phyloP scores from a whole-genome alignment of 2,888 invertebrate species.

The Taenaris catops region DNA sequence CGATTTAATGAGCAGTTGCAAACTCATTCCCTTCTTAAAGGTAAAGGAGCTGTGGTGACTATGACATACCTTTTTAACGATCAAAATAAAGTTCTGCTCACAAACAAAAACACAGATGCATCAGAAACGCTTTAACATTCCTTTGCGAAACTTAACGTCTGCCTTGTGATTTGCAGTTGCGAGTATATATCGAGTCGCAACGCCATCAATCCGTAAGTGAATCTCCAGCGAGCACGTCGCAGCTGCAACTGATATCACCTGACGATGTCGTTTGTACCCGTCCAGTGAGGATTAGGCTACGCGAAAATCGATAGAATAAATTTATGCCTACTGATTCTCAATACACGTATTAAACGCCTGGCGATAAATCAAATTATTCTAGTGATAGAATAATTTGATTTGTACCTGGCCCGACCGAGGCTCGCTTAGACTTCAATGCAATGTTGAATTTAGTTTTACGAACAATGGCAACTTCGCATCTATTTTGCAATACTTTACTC shows the following conservation, averaged over 20 bases:
- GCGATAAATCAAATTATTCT: no score
- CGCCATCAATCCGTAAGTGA: slow-evolving; percentile 65
- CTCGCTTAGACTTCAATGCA: no score
- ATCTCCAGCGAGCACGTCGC: slow-evolving; percentile 48
- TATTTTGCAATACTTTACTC: no score
- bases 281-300: slow-evolving; percentile 46
- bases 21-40: no score
- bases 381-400: no score
- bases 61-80: no score
- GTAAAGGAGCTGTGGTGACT: no score
- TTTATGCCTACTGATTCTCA: slow-evolving; percentile 38
- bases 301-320: slow-evolving; percentile 42
- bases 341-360: slow-evolving; percentile 6
- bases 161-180: slow-evolving; percentile 42
- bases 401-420: no score
- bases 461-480: no score
- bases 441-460: no score
- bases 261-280: slow-evolving; percentile 63
- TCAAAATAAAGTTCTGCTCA: not conserved
- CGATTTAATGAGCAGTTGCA: no score
- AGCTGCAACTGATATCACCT: slow-evolving; percentile 64
- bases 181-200: slow-evolving; percentile 49
- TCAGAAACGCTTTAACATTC: slow-evolving; percentile 5
- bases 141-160: slow-evolving; percentile 17
- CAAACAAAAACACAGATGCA: slow-evolving; percentile 3